phyloP scores from a whole-genome alignment of 1,140 invertebrate species.

The Melipona quadrifasciata region DNA sequence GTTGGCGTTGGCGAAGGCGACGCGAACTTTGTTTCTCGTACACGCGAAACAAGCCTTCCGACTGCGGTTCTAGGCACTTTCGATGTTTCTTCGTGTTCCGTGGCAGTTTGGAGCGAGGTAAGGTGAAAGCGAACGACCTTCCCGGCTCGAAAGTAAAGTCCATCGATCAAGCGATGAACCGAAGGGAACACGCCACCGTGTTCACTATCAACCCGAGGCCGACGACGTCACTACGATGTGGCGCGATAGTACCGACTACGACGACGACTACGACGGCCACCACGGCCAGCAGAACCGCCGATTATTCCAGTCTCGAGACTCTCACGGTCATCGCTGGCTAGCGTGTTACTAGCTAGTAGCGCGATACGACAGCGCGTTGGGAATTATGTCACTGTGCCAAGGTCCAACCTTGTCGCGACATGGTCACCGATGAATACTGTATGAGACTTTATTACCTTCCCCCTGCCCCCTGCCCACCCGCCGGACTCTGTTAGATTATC shows the following conservation, averaged over 20 bases:
- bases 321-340: conserved; percentile 69
- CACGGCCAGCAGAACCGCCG: conserved; percentile 13
- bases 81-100: conserved; percentile 52
- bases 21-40: not conserved
- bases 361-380: conserved; percentile 60
- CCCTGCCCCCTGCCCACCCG: too few relatives aligned
- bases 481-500: conserved; percentile 54
- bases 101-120: conserved; percentile 45
- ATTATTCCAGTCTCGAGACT: conserved; percentile 51
- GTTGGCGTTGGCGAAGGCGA: not conserved
- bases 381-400: conserved; percentile 78
- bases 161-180: conserved; percentile 56
- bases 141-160: conserved; percentile 44
- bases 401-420: conserved; percentile 71
- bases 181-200: conserved; percentile 41
- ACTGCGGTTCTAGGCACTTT: conserved; percentile 11
- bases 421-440: conserved; percentile 75
- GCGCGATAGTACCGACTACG: conserved; percentile 2
- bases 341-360: conserved; percentile 66
- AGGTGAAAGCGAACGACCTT: conserved; percentile 56
- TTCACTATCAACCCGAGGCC: conserved; percentile 28
- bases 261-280: not conserved
- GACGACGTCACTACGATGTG: not conserved
- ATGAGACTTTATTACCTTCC: conserved; percentile 71
- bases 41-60: conserved; percentile 9